A percentile compares a stretch with the other conserved stretches of the same genome.
phyloP scores from a whole-genome alignment of 1,140 invertebrate genomes.

The Anoplolepis gracilipes region DNA sequence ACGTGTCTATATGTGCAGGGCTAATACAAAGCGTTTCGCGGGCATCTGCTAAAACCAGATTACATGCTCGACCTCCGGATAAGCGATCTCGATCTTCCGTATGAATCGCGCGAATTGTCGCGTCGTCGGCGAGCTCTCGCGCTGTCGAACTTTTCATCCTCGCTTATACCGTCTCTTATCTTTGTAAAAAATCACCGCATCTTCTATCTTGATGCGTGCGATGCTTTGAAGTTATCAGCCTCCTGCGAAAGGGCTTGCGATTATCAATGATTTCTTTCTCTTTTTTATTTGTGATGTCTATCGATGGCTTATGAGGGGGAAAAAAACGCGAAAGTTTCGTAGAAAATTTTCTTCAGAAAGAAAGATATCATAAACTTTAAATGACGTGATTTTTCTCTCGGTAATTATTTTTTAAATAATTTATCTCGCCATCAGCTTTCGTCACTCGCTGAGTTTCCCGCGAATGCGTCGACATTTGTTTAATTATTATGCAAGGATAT shows the following conservation, averaged over 20 bases:
- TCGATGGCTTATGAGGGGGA: neutral
- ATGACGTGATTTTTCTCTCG: neutral
- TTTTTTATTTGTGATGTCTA: neutral
- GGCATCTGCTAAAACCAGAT: constrained; percentile 86
- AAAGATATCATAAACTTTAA: neutral
- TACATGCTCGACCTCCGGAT: constrained; percentile 64
- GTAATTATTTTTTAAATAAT: neutral
- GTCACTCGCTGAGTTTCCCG: neutral
- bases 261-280: neutral
- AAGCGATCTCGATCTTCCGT: constrained; percentile 59
- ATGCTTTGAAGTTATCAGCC: neutral
- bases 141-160: constrained; percentile 2
- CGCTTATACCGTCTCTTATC: neutral
- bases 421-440: neutral
- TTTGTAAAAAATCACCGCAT: neutral
- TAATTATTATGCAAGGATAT: constrained; percentile 51
- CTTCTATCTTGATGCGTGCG: neutral
- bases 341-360: neutral
- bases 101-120: constrained; percentile 11
- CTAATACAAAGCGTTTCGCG: constrained; percentile 86
- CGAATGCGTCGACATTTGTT: neutral
- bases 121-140: neutral
- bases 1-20: constrained; percentile 85
- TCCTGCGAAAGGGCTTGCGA: neutral
- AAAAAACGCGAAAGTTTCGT: neutral